Evolutionary conservation across 1,140 invertebrate species (phyloP).

Genomic region (Drosophila seguyi): DNA sequence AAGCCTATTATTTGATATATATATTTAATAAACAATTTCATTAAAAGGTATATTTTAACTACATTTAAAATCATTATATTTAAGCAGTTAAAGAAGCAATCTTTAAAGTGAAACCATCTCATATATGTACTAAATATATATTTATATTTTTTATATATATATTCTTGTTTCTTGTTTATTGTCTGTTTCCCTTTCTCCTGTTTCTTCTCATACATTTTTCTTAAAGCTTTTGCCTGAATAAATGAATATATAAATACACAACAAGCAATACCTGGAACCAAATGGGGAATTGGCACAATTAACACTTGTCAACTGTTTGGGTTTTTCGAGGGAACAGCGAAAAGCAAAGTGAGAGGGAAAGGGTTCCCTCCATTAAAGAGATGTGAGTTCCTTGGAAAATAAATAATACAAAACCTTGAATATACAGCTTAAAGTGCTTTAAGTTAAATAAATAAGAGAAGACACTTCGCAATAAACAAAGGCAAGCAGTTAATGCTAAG

Average conservation of each 20-base stretch:
- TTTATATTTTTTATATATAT: background rate
- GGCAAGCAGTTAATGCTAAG: background rate
- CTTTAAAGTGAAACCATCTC: background rate
- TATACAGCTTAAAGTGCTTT: background rate
- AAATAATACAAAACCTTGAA: background rate
- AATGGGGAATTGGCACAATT: conserved; percentile 34
- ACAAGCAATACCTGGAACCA: conserved; percentile 12
- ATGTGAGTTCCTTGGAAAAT: background rate
- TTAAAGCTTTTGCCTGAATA: conserved; percentile 5
- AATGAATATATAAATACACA: background rate
- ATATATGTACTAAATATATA: no score
- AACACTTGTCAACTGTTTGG: conserved; percentile 59
- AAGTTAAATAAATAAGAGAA: background rate
- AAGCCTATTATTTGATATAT: no score
- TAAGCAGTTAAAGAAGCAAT: background rate
- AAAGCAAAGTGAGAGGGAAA: background rate
- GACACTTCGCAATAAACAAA: background rate
- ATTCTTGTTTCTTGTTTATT: background rate
- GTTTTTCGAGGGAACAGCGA: background rate
- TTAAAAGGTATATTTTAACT: no score
- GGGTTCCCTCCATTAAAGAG: background rate
- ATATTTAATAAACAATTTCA: no score
- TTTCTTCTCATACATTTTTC: background rate
- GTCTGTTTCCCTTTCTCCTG: background rate
- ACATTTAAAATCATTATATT: no score